These are phyloP conservation scores for Zygaena filipendulae DNA, from an alignment of 2,888 invertebrate genomes.

Conservation along the genomic window DNA sequence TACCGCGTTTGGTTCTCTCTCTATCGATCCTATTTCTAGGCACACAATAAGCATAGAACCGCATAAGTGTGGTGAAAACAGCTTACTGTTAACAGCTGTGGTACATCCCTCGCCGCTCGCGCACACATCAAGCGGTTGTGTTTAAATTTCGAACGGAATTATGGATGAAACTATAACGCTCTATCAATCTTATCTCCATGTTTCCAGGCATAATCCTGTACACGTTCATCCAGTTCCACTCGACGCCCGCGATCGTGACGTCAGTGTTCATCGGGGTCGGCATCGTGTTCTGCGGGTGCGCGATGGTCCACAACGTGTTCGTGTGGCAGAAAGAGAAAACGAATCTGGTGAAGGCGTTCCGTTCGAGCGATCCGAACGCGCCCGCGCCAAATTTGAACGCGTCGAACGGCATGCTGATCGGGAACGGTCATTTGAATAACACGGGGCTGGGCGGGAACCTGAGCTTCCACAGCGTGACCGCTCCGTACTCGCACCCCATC, in stretches of 20 bases:
- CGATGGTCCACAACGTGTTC: slow-evolving; percentile 95
- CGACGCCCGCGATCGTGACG: slow-evolving; percentile 91
- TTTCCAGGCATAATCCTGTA: slow-evolving; percentile 88
- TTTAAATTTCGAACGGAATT: too few species aligned
- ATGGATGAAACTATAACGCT: too few species aligned
- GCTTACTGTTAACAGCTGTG: too few species aligned
- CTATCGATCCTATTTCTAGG: too few species aligned
- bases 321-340: slow-evolving; percentile 94
- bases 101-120: too few species aligned
- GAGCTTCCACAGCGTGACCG: slow-evolving; percentile 51
- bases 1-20: too few species aligned
- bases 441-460: slow-evolving; percentile 42
- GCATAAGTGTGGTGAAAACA: too few species aligned
- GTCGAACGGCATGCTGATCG: slow-evolving; percentile 45
- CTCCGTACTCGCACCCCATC: slow-evolving; percentile 54
- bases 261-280: slow-evolving; percentile 90
- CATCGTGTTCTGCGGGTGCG: slow-evolving; percentile 91
- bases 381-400: slow-evolving; percentile 32
- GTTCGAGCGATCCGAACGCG: slow-evolving; percentile 38
- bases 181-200: too few species aligned
- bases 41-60: too few species aligned
- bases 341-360: slow-evolving; percentile 77
- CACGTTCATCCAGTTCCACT: slow-evolving; percentile 92
- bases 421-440: slow-evolving; percentile 51
- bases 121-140: too few species aligned